Evolutionary conservation across 2,113 vertebrate genomes (phyloP), one percentile per base, ranked within the genome.

Genomic region (Athene noctua): DNA sequence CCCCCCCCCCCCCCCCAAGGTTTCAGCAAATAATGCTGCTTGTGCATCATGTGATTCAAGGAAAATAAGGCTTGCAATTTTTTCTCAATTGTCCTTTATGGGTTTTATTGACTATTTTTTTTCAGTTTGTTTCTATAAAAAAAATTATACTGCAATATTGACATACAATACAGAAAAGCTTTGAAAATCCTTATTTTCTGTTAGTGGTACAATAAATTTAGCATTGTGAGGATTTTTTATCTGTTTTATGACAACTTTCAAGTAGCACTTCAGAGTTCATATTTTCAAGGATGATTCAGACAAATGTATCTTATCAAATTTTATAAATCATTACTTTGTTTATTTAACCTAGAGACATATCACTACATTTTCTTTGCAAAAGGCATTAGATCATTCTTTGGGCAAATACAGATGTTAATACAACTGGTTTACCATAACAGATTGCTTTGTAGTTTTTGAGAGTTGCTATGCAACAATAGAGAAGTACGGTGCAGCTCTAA

Each of bases 21-120:
- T 98, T 98, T 98, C 97, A 98, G 97, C 98, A 98, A 98, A 98
- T 98, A 98, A 98, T 98, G 97, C 98, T 97, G 94, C 95, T 93
- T 94, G 96, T 93, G 95, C 94, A 94, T 97, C 98, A 98, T 98
- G 98, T 98, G 98, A 98, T 98, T 98, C 25, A 26, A 96, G 95
- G 96, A 98, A 98, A 98, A 98, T 98, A 98, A 98, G 97, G 96
- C 97, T 97, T 97, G 96, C 97, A 97, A 98, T 98, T 98, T 98
- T 97, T 95, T 97, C 95, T 98, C 97, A 98, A 98, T 98, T 98
- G 97, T 98, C 96, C 96, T 98, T 98, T 98, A 98, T 98, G 96
- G 97, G 87, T 98, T 98, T 98, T 98, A 98, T 98, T 98, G 96
- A 98, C 95, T 93, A 57, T 86, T 94, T 96, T 87, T 80, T 88